These are phyloP conservation scores for Pungitius pungitius DNA, from an alignment of 2,113 vertebrate genomes.

Conservation along the genomic window DNA sequence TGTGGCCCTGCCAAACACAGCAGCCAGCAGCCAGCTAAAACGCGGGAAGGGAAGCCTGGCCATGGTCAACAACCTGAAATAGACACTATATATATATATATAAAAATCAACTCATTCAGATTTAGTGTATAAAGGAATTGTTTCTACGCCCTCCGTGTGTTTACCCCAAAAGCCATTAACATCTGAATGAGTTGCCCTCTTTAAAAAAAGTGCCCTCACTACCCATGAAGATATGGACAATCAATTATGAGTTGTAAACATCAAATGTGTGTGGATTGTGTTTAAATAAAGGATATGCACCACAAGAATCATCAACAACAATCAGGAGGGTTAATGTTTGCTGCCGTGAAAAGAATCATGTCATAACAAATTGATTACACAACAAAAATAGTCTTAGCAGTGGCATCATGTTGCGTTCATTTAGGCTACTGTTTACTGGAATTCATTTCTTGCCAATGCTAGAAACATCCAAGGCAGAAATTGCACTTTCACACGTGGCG, in stretches of 20 bases:
- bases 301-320: constrained; percentile 34
- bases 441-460: constrained; percentile 43
- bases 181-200: constrained; percentile 62
- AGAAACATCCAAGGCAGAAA: constrained; percentile 61
- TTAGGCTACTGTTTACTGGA: constrained; percentile 48
- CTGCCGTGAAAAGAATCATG: constrained; percentile 50
- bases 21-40: constrained; percentile 67
- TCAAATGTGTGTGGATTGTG: constrained; percentile 40
- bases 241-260: constrained; percentile 52
- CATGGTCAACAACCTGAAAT: constrained; percentile 67
- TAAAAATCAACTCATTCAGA: constrained; percentile 66
- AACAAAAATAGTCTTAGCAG: constrained; percentile 51
- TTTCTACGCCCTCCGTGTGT: constrained; percentile 65
- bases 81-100: constrained; percentile 65
- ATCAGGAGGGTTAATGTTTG: constrained; percentile 42
- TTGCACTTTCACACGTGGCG: constrained; percentile 41
- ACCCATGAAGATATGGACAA: constrained; percentile 20
- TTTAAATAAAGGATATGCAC: constrained; percentile 59
- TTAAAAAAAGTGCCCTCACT: constrained; percentile 45
- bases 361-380: constrained; percentile 61
- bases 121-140: constrained; percentile 66
- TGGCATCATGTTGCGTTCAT: constrained; percentile 47
- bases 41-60: constrained; percentile 73
- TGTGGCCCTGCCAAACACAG: constrained; percentile 65
- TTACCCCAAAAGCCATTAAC: constrained; percentile 65